Percentiles rank a stretch among this genome's conserved stretches.
phyloP scores from a whole-genome alignment of 2,888 invertebrate genomes.

The Ophonus ardosiacus region DNA sequence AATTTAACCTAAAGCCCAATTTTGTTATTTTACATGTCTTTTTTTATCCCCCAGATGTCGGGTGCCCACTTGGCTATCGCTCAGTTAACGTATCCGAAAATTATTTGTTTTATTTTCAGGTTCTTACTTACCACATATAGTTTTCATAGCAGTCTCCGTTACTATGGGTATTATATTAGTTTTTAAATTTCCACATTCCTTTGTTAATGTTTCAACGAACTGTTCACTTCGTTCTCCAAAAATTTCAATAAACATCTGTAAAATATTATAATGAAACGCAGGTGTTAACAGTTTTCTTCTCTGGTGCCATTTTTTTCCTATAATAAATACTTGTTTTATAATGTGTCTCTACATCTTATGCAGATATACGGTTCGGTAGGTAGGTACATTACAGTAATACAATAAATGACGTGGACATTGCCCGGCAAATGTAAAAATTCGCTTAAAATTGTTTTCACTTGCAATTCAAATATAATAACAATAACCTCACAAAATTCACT shows the following conservation, averaged over 20 bases:
- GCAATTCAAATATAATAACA: too few relatives aligned
- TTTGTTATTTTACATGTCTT: too few relatives aligned
- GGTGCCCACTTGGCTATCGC: too few relatives aligned
- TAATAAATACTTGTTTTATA: background rate
- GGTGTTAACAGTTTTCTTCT: constrained; percentile 82
- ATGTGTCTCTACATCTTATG: too few relatives aligned
- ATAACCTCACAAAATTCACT: too few relatives aligned
- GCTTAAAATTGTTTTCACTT: too few relatives aligned
- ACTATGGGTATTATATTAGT: constrained; percentile 78
- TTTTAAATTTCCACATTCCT: constrained; percentile 69
- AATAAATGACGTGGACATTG: too few relatives aligned
- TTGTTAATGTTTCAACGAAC: constrained; percentile 70
- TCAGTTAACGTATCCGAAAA: background rate
- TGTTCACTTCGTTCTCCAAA: constrained; percentile 75
- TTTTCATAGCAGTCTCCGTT: constrained; percentile 69
- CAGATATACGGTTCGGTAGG: too few relatives aligned
- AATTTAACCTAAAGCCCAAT: too few relatives aligned
- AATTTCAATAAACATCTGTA: constrained; percentile 75
- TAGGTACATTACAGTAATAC: too few relatives aligned
- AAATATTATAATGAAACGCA: constrained; percentile 82
- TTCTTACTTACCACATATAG: constrained; percentile 19
- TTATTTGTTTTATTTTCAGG: background rate
- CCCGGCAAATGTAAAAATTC: too few relatives aligned
- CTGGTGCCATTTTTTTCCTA: constrained; percentile 78
- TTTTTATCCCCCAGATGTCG: too few relatives aligned